phyloP scores from a whole-genome alignment of 2,888 invertebrate species.

The Agrilus biguttatus region DNA sequence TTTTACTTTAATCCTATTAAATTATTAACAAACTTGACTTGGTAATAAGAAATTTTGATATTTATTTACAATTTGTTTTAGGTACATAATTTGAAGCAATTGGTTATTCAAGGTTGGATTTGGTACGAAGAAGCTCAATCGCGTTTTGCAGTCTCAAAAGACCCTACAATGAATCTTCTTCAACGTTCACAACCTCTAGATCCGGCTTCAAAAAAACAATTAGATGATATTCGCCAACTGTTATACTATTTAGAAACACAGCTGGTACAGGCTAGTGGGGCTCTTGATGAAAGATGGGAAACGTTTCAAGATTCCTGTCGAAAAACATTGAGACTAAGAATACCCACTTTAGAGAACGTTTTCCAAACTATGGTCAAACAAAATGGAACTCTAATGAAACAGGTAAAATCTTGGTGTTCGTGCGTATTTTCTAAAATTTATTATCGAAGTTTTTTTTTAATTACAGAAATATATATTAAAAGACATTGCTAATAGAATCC shows the following conservation, averaged over 20 bases:
- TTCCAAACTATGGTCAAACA: slow-evolving; percentile 68
- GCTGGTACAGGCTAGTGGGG: slow-evolving; percentile 52
- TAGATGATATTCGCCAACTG: slow-evolving; percentile 53
- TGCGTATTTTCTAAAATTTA: slow-evolving; percentile 16
- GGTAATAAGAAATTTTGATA: background rate
- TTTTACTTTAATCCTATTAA: background rate
- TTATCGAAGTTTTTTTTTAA: slow-evolving; percentile 2
- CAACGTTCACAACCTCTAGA: slow-evolving; percentile 37
- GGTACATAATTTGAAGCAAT: slow-evolving; percentile 35
- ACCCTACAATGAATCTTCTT: slow-evolving; percentile 22
- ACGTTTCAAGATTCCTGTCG: slow-evolving; percentile 40
- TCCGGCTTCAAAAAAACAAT: slow-evolving; percentile 50
- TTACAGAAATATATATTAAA: slow-evolving; percentile 23
- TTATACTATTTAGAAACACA: slow-evolving; percentile 63
- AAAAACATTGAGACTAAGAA: slow-evolving; percentile 38
- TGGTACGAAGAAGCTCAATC: slow-evolving; percentile 43
- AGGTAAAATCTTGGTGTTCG: slow-evolving; percentile 18
- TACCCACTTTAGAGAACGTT: slow-evolving; percentile 60
- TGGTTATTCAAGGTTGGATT: slow-evolving; percentile 38
- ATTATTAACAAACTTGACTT: background rate
- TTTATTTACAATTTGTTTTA: slow-evolving; percentile 8
- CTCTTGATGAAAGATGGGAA: slow-evolving; percentile 66
- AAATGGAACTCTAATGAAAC: slow-evolving; percentile 49
- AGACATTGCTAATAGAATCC: slow-evolving; percentile 23
- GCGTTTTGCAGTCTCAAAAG: slow-evolving; percentile 27